Base-by-base conservation (phyloP, 2,113 vertebrate genomes). In the Macroglossus sobrinus region DNA sequence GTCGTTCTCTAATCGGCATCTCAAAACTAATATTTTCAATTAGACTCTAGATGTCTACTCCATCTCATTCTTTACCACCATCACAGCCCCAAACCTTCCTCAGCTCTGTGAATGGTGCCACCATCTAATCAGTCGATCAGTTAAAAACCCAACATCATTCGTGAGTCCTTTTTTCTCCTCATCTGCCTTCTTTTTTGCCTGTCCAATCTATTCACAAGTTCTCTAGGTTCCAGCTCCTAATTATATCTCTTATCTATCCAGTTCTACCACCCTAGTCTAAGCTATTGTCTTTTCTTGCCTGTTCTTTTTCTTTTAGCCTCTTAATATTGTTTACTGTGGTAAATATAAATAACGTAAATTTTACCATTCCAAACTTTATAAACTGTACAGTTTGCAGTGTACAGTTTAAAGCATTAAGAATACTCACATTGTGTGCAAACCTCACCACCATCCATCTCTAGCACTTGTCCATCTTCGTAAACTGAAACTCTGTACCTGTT, bases 311-410 rank as follows among this genome's bases (percentile, higher is more conserved):
- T 75, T 74, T 79, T 45, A 57, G 47, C 4, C 19, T 79, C 4
- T 66, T 75, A 18, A 40, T 11, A 74, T 94, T 96, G 53, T 79
- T 47, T 19, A 47, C 64, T 89, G 40, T 75, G 88, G 26, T 61
- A 80, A 93, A 40, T 55, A 22, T 28, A 88, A 14, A 24, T 13
- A 35, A 57, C 6, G 19, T 40, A 64, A 33, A 12, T 33, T 40
- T 40, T 40, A 45, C 38, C 33, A 84, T 57, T 68, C 57, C 55
- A 72, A 7, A 71, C 18, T 30, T 66, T 75, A 43, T 35, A 24
- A 33, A 55, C 21, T 53, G 38, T 7, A 24, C 1, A 12, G 28
- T 69, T 61, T 11, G 12, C 45, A 38, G 64, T 22, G 47, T 47
- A 47, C 10, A 12, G 45, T 47, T 47, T 47, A 47, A 47, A 47